Conservation (phyloP, 1,140 invertebrate species). For the Akabosia matsudoensis region DNA sequence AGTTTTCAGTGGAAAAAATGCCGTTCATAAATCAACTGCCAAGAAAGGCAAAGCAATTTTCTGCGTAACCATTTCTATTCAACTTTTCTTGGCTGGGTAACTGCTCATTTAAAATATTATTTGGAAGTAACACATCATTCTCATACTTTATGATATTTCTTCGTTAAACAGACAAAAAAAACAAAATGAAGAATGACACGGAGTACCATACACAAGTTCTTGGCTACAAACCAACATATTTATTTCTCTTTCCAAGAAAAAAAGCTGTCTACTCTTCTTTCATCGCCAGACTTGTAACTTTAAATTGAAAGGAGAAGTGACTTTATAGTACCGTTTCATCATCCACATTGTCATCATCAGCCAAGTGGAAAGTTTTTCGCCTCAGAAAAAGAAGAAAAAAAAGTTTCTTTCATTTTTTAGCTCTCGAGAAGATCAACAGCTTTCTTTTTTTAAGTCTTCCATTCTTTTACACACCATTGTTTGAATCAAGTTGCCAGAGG, state of each 20-base stretch:
- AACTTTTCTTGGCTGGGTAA: too few relatives aligned
- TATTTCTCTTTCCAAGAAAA: background rate
- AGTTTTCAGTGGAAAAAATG: too few relatives aligned
- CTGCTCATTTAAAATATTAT: too few relatives aligned
- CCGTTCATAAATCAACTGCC: too few relatives aligned
- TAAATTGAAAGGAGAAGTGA: slow-evolving; percentile 7
- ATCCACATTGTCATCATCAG: too few relatives aligned
- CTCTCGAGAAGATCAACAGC: background rate
- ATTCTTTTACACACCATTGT: background rate
- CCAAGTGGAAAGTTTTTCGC: background rate
- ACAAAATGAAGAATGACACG: too few relatives aligned
- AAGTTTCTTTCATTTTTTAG: background rate
- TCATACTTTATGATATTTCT: too few relatives aligned
- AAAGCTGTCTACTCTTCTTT: background rate
- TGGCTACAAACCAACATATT: background rate
- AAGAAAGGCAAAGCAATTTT: too few relatives aligned
- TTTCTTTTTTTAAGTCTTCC: background rate
- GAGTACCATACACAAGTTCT: too few relatives aligned
- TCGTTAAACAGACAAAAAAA: too few relatives aligned
- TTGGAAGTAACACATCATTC: too few relatives aligned
- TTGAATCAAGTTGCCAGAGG: background rate
- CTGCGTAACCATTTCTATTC: too few relatives aligned
- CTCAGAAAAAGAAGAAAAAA: background rate
- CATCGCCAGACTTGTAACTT: background rate
- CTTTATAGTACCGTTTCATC: background rate